A percentile compares a stretch with the other conserved stretches of the same genome.
phyloP scores from a whole-genome alignment of 2,888 invertebrate genomes.

The Drosophila eohydei region DNA sequence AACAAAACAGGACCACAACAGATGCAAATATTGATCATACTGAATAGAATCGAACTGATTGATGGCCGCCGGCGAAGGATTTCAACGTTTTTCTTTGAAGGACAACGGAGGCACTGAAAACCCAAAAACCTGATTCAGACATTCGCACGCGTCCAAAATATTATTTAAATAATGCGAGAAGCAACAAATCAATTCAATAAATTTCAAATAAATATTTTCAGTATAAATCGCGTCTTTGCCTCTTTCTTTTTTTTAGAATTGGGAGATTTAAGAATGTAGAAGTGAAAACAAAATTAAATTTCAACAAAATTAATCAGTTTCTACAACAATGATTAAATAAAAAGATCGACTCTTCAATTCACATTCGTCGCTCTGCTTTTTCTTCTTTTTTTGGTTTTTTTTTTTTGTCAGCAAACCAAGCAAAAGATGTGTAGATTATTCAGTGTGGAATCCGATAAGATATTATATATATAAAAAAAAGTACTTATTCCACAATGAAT shows the following conservation, averaged over 20 bases:
- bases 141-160: slow-evolving; percentile 36
- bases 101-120: slow-evolving; percentile 78
- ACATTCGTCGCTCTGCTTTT: slow-evolving; percentile 30
- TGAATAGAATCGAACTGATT: slow-evolving; percentile 71
- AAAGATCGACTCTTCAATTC: slow-evolving; percentile 45
- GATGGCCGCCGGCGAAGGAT: slow-evolving; percentile 63
- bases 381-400: background rate
- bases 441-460: slow-evolving; percentile 20
- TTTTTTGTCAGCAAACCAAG: slow-evolving; percentile 42
- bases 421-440: slow-evolving; percentile 36
- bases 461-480: slow-evolving; percentile 11
- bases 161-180: slow-evolving; percentile 23
- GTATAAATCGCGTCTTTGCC: slow-evolving; percentile 14
- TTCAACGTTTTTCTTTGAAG: slow-evolving; percentile 65
- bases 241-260: slow-evolving; percentile 17
- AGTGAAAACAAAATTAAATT: slow-evolving; percentile 70
- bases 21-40: slow-evolving; percentile 72
- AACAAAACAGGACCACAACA: slow-evolving; percentile 82
- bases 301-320: slow-evolving; percentile 72
- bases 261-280: slow-evolving; percentile 33
- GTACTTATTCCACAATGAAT: slow-evolving; percentile 27
- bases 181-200: slow-evolving; percentile 13
- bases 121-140: slow-evolving; percentile 67
- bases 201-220: slow-evolving; percentile 32
- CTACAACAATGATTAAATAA: slow-evolving; percentile 37